Conservation (phyloP, 2,797 vertebrate species). For the Cetoscarus ocellatus region DNA sequence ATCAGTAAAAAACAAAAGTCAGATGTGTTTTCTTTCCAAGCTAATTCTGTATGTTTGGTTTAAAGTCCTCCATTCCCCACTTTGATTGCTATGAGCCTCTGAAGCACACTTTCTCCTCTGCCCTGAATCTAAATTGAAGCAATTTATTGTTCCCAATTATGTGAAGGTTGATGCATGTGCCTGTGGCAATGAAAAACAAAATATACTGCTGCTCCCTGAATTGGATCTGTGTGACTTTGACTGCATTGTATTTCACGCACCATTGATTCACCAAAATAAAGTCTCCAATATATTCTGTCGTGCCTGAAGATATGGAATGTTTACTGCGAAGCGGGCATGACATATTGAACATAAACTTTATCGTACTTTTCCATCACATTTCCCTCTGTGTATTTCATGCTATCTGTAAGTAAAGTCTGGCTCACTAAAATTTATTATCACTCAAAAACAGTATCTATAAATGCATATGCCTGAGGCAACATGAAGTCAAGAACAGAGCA, state of each 20-base stretch:
- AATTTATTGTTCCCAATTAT: slow-evolving; percentile 27
- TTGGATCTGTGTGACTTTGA: slow-evolving; percentile 4
- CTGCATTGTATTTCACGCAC: slow-evolving; percentile 30
- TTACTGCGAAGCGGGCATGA: slow-evolving; percentile 30
- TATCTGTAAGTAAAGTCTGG: slow-evolving; percentile 34
- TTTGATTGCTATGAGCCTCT: background rate
- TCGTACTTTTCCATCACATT: slow-evolving; percentile 13
- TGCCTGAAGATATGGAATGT: slow-evolving; percentile 20
- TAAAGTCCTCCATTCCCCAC: background rate
- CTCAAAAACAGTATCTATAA: slow-evolving; percentile 43
- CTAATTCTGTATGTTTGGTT: background rate
- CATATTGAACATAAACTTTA: slow-evolving; percentile 20
- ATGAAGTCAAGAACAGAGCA: slow-evolving; percentile 1
- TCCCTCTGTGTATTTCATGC: slow-evolving; percentile 15
- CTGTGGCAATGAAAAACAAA: slow-evolving; percentile 23
- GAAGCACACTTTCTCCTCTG: background rate
- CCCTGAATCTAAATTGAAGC: slow-evolving; percentile 12
- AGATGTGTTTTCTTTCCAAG: background rate
- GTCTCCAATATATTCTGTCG: slow-evolving; percentile 14
- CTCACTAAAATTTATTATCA: slow-evolving; percentile 38
- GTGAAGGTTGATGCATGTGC: slow-evolving; percentile 14
- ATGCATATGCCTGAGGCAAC: slow-evolving; percentile 43
- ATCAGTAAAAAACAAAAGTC: background rate
- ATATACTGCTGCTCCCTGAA: slow-evolving; percentile 2
- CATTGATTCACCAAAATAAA: slow-evolving; percentile 41